These are phyloP conservation scores for Plecotus auritus DNA, from an alignment of 2,113 vertebrate genomes.

Conservation along the genomic window DNA sequence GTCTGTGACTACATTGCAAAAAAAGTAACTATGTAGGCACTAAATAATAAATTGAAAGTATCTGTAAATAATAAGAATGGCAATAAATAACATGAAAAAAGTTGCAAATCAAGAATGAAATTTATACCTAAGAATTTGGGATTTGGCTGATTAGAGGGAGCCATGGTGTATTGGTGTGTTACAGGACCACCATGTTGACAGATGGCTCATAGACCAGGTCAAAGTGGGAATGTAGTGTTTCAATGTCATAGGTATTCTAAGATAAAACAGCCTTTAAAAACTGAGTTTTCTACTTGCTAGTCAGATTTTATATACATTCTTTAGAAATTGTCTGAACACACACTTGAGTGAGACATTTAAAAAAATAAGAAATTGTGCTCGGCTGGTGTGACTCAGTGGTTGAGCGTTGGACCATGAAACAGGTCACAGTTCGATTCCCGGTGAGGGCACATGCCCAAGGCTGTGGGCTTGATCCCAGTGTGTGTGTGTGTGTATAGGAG, in stretches of 20 bases:
- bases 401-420: no score
- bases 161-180: neutral
- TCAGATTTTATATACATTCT: neutral
- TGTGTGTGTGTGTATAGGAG: no score
- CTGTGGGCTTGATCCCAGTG: no score
- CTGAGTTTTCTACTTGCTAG: neutral
- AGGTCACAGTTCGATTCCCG: no score
- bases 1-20: conserved; percentile 1
- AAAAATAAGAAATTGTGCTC: neutral
- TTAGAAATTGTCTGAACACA: neutral
- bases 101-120: neutral
- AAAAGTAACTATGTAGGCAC: neutral
- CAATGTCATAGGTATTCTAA: neutral
- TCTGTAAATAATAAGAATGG: neutral
- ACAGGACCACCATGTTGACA: neutral
- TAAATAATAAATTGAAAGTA: neutral
- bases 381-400: no score
- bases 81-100: neutral
- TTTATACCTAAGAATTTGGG: neutral
- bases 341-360: neutral
- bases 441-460: no score
- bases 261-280: neutral
- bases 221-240: neutral
- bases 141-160: neutral
- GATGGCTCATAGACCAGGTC: neutral